A percentile compares a stretch with the other conserved stretches of the same genome.
Evolutionary conservation across 2,113 vertebrate genomes (phyloP).

Genomic region (Hippocampus guttulatus): DNA sequence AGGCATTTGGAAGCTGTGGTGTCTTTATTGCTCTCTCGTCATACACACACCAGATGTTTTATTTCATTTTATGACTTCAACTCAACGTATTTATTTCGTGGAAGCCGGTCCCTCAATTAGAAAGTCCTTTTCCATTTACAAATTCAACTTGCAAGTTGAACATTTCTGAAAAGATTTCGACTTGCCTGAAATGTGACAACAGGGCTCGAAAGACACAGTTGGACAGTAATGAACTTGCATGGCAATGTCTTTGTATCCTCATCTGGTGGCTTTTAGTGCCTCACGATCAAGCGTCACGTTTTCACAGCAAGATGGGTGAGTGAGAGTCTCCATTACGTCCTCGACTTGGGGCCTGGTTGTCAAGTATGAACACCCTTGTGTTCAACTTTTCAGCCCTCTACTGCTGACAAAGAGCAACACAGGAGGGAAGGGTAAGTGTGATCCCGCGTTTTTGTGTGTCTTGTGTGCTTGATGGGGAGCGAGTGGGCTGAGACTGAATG

Average conservation of each 20-base stretch:
- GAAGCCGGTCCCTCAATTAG: neutral
- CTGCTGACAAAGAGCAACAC: constrained; percentile 45
- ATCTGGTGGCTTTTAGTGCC: constrained; percentile 29
- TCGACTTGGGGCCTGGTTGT: constrained; percentile 37
- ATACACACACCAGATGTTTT: neutral
- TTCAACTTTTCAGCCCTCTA: constrained; percentile 23
- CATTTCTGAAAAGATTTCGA: constrained; percentile 28
- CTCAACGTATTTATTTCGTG: neutral
- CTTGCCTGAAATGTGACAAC: constrained; percentile 30
- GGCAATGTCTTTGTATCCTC: constrained; percentile 35
- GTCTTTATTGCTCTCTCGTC: neutral
- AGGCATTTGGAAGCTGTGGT: no score
- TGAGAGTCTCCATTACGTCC: constrained; percentile 34
- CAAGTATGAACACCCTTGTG: constrained; percentile 29
- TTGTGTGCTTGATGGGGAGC: constrained; percentile 52
- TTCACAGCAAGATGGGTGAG: constrained; percentile 32
- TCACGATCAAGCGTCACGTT: constrained; percentile 53
- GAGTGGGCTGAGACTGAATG: constrained; percentile 66
- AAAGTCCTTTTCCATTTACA: neutral
- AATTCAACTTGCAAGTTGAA: constrained; percentile 20
- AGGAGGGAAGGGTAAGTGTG: constrained; percentile 21
- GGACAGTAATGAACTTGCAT: constrained; percentile 10
- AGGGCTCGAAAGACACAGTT: constrained; percentile 18
- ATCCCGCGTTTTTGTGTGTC: constrained; percentile 33
- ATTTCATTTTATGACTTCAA: neutral